Evolutionary conservation across 2,797 vertebrate genomes (phyloP).

Genomic region (Arrhamphus sclerolepis): DNA sequence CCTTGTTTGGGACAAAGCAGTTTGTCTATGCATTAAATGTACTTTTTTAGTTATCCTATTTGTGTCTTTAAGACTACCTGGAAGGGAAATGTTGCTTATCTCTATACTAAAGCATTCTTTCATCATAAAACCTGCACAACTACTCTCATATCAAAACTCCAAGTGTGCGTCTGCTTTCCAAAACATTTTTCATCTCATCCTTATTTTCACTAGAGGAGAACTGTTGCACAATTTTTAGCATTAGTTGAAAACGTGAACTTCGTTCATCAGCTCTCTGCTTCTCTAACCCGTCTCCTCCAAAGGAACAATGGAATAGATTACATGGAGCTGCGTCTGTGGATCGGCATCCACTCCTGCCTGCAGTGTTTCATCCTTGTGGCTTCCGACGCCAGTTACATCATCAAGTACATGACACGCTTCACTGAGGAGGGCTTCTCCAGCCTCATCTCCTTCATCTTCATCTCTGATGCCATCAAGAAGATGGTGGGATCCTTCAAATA

Average conservation of each 20-base stretch:
- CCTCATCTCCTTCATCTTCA: conserved; percentile 99
- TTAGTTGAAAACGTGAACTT: neutral
- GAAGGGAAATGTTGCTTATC: too few species aligned
- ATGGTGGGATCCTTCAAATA: conserved; percentile 94
- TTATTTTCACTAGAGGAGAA: neutral
- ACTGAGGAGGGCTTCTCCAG: conserved; percentile 98
- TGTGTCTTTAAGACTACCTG: neutral
- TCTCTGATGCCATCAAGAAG: conserved; percentile 98
- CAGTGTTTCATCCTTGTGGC: conserved; percentile 95
- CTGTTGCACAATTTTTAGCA: neutral
- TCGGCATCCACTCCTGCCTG: conserved; percentile 94
- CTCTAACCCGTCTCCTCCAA: conserved; percentile 10
- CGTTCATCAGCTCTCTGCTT: neutral
- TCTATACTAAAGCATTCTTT: too few species aligned
- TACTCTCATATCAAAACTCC: too few species aligned
- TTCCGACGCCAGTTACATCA: conserved; percentile 95
- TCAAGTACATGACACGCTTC: conserved; percentile 98
- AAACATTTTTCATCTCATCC: too few species aligned
- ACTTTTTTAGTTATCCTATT: too few species aligned
- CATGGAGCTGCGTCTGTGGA: conserved; percentile 98
- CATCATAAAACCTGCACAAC: too few species aligned
- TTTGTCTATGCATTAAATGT: too few species aligned
- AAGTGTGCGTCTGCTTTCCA: too few species aligned
- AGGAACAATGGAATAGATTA: conserved; percentile 93
- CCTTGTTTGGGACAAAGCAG: too few species aligned